Percentiles rank a stretch among this genome's conserved stretches.
These are phyloP conservation scores for Thalpophila matura DNA, from an alignment of 2,888 invertebrate species.

Conservation along the genomic window DNA sequence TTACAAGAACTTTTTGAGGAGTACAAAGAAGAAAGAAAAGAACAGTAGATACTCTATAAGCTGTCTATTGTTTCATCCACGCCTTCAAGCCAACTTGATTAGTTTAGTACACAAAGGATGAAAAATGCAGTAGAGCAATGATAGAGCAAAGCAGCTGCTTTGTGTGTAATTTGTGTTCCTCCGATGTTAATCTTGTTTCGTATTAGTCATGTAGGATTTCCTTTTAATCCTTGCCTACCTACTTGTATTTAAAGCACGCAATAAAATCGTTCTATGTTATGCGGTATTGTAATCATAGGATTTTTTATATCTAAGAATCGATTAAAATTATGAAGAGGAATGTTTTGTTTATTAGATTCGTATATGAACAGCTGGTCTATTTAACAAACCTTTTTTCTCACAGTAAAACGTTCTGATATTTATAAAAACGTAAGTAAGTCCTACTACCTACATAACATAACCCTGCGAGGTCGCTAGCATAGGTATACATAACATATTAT, in stretches of 20 bases:
- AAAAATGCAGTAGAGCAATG: constrained; percentile 25
- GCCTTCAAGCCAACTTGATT: constrained; percentile 15
- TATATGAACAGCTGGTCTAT: neutral
- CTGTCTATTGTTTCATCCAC: constrained; percentile 24
- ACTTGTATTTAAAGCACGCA: neutral
- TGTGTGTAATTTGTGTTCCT: constrained; percentile 16
- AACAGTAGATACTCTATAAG: constrained; percentile 18
- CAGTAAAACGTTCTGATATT: no score
- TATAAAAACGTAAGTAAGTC: no score
- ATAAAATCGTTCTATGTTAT: constrained; percentile 9
- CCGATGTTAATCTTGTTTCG: constrained; percentile 25
- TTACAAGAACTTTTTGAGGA: constrained; percentile 35
- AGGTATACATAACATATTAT: no score
- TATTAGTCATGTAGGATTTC: constrained; percentile 30
- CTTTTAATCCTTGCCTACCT: neutral
- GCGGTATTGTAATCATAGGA: neutral
- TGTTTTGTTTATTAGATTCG: neutral
- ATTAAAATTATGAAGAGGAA: neutral
- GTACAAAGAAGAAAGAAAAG: constrained; percentile 23
- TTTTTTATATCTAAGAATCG: neutral
- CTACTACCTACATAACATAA: no score
- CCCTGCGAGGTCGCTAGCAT: no score
- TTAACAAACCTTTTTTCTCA: neutral
- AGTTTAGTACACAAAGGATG: constrained; percentile 13
- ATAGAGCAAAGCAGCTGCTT: constrained; percentile 6